Evolutionary conservation across 2,113 vertebrate genomes (phyloP), one percentile per base, ranked within the genome.

Genomic region (Podarcis cretensis): DNA sequence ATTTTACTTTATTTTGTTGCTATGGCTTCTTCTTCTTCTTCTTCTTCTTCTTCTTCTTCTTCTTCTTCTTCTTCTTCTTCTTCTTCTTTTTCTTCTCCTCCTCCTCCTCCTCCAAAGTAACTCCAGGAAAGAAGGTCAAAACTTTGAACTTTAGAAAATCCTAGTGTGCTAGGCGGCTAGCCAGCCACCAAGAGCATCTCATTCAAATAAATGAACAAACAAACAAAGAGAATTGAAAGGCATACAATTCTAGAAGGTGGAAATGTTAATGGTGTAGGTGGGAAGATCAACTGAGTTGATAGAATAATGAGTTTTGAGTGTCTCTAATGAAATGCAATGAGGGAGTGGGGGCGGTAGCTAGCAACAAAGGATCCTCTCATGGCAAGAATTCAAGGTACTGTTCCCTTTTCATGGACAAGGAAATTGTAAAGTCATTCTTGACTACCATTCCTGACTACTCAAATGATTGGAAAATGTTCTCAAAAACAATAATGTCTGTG

Each of bases 261-360:
- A 93, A 90, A 91, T 13, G 0, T 20, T 78, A 87, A 83, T 84
- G 30, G 79, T 68, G 3, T 23, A 82, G 87, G n/a, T 82, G 21
- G 2, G 0, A 4, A 89, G 92, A 92, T 77, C 12, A 82, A 88
- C 85, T 37, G 8, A 92, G 4, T 5, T 81, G 25, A 90, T 78
- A 89, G 35, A 90, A 90, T 91, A 92, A 89, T 88, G 88, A 86
- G 43, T 84, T 94, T 93, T 32, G 2, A 88, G 25, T n/a, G 21
- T 57, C 5, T 37, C 21, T 89, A 94, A 92, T 84, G 43, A 85
- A 93, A 87, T 2, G 5, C 35, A 74, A 83, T 71, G 10, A 81
- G 89, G 88, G 18, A 1, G 14, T 63, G 59, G 59, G 14, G 18
- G 84, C 78, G 23, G 74, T 3, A 76, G 0, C 6, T 84, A 35